These are phyloP conservation scores for Hemibagrus guttatus DNA, from an alignment of 2,797 vertebrate species.

Conservation along the genomic window DNA sequence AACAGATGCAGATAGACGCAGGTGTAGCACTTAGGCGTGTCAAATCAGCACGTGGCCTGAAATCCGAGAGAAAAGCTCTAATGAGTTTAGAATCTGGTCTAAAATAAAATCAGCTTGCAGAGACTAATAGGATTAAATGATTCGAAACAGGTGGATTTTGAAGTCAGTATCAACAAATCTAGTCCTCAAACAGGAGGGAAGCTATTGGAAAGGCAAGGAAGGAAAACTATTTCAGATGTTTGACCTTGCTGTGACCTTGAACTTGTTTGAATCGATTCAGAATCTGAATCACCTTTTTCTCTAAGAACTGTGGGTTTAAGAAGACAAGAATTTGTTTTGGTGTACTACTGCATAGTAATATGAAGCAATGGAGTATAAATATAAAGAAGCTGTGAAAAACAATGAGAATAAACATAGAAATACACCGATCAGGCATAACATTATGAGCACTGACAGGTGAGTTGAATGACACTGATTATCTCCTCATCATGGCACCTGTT, in stretches of 20 bases:
- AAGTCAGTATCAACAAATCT: neutral
- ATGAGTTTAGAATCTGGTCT: neutral
- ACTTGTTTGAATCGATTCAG: no score
- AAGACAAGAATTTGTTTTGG: no score
- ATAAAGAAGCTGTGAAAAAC: no score
- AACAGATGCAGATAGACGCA: neutral
- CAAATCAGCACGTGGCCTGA: neutral
- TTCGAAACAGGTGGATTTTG: neutral
- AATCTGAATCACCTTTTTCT: neutral
- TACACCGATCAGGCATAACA: no score
- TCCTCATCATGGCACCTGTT: no score
- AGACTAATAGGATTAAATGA: neutral
- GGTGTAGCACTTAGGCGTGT: neutral
- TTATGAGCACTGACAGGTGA: no score
- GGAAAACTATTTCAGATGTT: neutral
- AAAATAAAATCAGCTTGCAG: neutral
- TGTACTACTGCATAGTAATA: no score
- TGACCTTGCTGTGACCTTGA: neutral
- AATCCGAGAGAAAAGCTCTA: neutral
- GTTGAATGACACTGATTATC: no score
- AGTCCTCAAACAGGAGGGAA: neutral
- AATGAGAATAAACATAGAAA: no score
- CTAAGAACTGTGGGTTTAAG: no score
- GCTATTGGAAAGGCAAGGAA: neutral
- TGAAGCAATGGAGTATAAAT: no score